A percentile compares a stretch with the other conserved stretches of the same genome.
Evolutionary conservation across 2,797 vertebrate genomes (phyloP).

Genomic region (Galaxias olidus): DNA sequence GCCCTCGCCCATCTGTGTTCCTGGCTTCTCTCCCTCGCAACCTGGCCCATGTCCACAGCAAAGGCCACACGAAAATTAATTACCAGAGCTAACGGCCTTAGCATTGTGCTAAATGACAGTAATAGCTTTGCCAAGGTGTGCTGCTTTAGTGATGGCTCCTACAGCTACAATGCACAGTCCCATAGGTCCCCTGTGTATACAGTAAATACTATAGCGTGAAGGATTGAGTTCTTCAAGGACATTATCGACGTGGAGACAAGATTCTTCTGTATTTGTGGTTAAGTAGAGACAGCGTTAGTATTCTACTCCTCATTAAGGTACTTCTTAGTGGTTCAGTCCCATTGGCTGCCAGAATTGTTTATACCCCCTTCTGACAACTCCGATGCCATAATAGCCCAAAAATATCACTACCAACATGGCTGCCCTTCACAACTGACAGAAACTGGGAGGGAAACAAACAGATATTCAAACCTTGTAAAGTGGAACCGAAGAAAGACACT

Average conservation of each 20-base stretch:
- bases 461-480: neutral
- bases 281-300: neutral
- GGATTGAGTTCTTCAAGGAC: constrained; percentile 18
- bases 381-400: neutral
- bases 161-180: too few species aligned
- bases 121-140: too few species aligned
- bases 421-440: neutral
- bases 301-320: neutral
- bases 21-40: constrained; percentile 29
- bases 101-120: neutral
- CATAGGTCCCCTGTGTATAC: too few species aligned
- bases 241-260: constrained; percentile 2
- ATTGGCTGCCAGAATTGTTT: neutral
- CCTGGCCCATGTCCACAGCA: constrained; percentile 42
- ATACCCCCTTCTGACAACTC: neutral
- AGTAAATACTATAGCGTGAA: neutral
- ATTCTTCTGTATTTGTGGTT: neutral
- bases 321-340: too few species aligned
- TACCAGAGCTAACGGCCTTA: constrained; percentile 15
- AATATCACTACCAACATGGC: neutral
- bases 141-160: too few species aligned
- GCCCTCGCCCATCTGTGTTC: constrained; percentile 56
- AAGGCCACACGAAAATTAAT: constrained; percentile 51
- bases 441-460: neutral
- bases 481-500: too few species aligned